Percentiles rank a stretch among this genome's conserved stretches.
phyloP scores from a whole-genome alignment of 2,888 invertebrate species.

The Standfussiana lucernea region DNA sequence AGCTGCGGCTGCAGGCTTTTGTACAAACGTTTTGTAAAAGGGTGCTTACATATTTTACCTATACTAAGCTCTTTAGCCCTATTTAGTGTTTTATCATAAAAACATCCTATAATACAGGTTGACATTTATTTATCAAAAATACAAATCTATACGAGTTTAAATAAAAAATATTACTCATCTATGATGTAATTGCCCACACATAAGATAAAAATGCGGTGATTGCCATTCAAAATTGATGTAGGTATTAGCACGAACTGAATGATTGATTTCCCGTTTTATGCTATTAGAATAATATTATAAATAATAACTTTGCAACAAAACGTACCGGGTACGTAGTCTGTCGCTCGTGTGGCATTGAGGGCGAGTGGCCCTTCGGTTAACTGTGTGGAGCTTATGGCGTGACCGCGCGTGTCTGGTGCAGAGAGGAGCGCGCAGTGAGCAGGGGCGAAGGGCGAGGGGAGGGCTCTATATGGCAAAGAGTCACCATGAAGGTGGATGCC shows the following conservation, averaged over 20 bases:
- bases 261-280: conserved; percentile 19
- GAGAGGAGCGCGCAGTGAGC: conserved; percentile 78
- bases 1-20: conserved; percentile 67
- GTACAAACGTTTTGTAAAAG: conserved; percentile 67
- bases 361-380: conserved; percentile 63
- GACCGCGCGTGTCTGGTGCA: conserved; percentile 84
- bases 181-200: conserved; percentile 41
- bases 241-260: conserved; percentile 20
- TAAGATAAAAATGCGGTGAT: conserved; percentile 36
- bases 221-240: conserved; percentile 34
- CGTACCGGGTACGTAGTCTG: conserved; percentile 9
- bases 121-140: conserved; percentile 14
- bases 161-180: conserved; percentile 48
- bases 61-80: conserved; percentile 61
- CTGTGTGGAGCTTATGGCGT: conserved; percentile 78
- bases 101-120: conserved; percentile 41
- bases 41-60: conserved; percentile 67
- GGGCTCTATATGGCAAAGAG: conserved; percentile 79
- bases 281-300: conserved; percentile 16
- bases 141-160: conserved; percentile 13
- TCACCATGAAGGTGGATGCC: conserved; percentile 83
- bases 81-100: conserved; percentile 40
- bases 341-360: conserved; percentile 31
- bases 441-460: conserved; percentile 73
- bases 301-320: conserved; percentile 23